Percentiles rank a stretch among this genome's conserved stretches.
Evolutionary conservation across 2,888 invertebrate genomes (phyloP).

Genomic region (Dynastes maya): DNA sequence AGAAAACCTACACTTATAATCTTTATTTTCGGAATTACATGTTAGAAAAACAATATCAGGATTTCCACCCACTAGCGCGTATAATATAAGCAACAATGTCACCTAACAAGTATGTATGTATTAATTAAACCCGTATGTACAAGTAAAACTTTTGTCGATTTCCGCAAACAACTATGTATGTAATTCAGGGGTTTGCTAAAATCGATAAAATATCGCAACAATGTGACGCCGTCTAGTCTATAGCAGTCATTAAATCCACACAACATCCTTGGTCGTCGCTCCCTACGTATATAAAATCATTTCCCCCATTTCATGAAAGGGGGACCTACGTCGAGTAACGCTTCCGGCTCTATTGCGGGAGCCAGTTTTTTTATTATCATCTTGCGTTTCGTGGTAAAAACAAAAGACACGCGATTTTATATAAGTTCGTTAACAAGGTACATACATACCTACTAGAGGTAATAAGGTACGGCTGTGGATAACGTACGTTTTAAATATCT

Average conservation of each 20-base stretch:
- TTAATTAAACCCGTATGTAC: neutral
- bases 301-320: slow-evolving; percentile 8
- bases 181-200: neutral
- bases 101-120: neutral
- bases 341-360: slow-evolving; percentile 10
- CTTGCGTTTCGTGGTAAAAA: slow-evolving; percentile 15
- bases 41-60: too few relatives aligned
- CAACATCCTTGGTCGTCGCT: slow-evolving; percentile 31
- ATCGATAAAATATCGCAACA: slow-evolving; percentile 29
- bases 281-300: slow-evolving; percentile 16
- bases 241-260: slow-evolving; percentile 34
- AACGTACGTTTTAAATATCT: neutral
- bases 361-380: slow-evolving; percentile 2
- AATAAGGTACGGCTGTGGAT: neutral
- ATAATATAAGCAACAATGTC: neutral
- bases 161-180: neutral
- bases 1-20: too few relatives aligned
- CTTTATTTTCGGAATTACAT: too few relatives aligned
- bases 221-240: slow-evolving; percentile 42
- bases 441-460: neutral
- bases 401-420: slow-evolving; percentile 25
- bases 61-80: too few relatives aligned
- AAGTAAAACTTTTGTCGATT: neutral
- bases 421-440: slow-evolving; percentile 14
- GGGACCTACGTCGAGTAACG: slow-evolving; percentile 3